A percentile compares a stretch with the other conserved stretches of the same genome.
Conservation (phyloP, 2,797 vertebrate genomes). For the Cossypha caffra region DNA sequence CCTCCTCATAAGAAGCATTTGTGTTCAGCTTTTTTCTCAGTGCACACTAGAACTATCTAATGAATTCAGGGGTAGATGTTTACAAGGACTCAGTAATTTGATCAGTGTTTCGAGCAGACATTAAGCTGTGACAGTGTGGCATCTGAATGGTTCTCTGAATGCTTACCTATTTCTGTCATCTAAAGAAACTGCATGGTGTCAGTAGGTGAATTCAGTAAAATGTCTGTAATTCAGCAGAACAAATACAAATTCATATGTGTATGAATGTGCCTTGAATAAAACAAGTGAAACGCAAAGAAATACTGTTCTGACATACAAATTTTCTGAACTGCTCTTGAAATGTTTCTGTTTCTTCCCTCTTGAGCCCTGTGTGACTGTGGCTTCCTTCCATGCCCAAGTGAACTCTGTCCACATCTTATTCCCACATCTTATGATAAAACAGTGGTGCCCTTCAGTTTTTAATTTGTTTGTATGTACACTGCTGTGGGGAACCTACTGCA, state of each 20-base stretch:
- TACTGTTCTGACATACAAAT: rapidly evolving
- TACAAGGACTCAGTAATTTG: not conserved
- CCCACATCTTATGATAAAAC: not conserved
- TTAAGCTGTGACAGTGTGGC: not conserved
- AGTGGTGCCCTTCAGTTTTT: not conserved
- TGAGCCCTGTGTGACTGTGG: rapidly evolving
- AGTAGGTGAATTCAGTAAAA: not conserved
- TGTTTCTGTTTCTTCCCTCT: rapidly evolving
- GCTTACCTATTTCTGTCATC: not conserved
- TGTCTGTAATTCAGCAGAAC: not conserved
- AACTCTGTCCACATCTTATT: not conserved
- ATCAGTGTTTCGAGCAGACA: not conserved
- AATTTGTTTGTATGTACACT: not conserved
- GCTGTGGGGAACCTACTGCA: not conserved
- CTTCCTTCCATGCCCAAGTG: not conserved
- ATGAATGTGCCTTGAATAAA: not conserved
- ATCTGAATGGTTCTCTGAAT: not conserved
- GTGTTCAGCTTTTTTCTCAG: not conserved
- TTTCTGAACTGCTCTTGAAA: not conserved
- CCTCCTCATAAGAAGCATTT: not conserved
- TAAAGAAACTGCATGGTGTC: not conserved
- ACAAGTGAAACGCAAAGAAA: not conserved
- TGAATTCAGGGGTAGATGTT: not conserved
- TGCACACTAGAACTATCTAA: not conserved
- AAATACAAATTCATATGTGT: not conserved